Percentiles rank a stretch among this genome's conserved stretches.
Conservation (phyloP, 2,113 vertebrate genomes). For the Saccopteryx bilineata region DNA sequence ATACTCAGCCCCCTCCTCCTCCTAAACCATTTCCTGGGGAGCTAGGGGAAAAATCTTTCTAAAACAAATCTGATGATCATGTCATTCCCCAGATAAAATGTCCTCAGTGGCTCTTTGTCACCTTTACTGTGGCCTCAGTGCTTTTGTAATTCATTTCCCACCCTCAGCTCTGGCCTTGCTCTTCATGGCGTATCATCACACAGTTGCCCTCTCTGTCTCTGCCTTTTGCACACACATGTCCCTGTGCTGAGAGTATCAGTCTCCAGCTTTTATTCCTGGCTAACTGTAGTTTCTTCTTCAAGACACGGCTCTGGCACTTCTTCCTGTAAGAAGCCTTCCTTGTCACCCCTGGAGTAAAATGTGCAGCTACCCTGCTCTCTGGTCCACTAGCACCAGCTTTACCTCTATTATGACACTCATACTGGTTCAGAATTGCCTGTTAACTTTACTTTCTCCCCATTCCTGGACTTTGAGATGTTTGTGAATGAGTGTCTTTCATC, state of each 20-base stretch:
- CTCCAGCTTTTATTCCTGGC: neutral
- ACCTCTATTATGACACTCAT: rapidly evolving
- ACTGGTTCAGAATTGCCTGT: neutral
- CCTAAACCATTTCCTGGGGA: neutral
- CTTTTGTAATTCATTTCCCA: neutral
- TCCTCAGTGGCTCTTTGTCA: neutral
- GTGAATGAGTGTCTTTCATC: neutral
- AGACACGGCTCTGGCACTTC: neutral
- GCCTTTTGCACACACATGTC: neutral
- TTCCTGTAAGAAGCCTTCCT: neutral
- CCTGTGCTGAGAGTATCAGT: neutral
- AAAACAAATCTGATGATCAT: neutral
- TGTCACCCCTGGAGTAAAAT: neutral
- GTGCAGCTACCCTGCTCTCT: neutral
- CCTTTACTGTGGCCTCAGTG: neutral
- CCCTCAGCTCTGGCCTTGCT: neutral
- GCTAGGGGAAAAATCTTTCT: neutral
- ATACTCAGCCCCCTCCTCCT: neutral
- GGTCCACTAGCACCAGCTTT: neutral
- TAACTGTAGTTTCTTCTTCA: neutral
- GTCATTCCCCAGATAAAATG: neutral
- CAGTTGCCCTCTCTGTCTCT: neutral
- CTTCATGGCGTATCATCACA: neutral
- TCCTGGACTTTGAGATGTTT: neutral
- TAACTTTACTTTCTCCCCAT: neutral